These are phyloP conservation scores for Zaprionus davidi DNA, from an alignment of 1,140 invertebrate genomes.

Conservation along the genomic window DNA sequence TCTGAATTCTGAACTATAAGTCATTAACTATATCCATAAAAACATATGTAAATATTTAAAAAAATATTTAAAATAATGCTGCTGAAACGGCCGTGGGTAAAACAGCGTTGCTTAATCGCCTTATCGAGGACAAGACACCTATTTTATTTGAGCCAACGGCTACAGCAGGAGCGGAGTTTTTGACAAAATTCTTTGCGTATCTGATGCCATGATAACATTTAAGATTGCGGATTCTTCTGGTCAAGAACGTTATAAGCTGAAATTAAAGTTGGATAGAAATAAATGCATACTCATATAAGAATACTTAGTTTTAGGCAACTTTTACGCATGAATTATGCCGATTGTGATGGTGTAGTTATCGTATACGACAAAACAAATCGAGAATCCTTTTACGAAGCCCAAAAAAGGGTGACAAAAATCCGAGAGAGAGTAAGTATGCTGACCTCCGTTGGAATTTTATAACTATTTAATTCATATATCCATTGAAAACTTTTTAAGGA, in stretches of 20 bases:
- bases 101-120: constrained; percentile 26
- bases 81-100: constrained; percentile 47
- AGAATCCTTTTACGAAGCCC: constrained; percentile 22
- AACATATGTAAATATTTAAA: not conserved
- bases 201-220: constrained; percentile 2
- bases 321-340: constrained; percentile 17
- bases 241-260: constrained; percentile 31
- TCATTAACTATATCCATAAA: not conserved
- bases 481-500: not conserved
- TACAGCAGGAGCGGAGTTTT: constrained; percentile 27
- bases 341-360: constrained; percentile 36
- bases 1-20: not conserved
- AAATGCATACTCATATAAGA: not conserved
- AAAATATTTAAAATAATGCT: constrained; percentile 17
- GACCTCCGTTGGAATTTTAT: not conserved
- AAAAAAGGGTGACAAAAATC: constrained; percentile 29
- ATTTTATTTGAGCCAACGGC: not conserved
- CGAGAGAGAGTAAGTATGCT: constrained; percentile 14
- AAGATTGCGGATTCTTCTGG: constrained; percentile 52
- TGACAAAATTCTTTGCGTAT: constrained; percentile 10
- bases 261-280: not conserved
- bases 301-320: constrained; percentile 40
- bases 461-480: not conserved
- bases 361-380: constrained; percentile 56
- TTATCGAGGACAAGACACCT: not conserved